Evolutionary conservation across 1,140 invertebrate genomes (phyloP), one percentile per base, ranked within the genome.

Genomic region (Pseudomyrmex cubaensis): DNA sequence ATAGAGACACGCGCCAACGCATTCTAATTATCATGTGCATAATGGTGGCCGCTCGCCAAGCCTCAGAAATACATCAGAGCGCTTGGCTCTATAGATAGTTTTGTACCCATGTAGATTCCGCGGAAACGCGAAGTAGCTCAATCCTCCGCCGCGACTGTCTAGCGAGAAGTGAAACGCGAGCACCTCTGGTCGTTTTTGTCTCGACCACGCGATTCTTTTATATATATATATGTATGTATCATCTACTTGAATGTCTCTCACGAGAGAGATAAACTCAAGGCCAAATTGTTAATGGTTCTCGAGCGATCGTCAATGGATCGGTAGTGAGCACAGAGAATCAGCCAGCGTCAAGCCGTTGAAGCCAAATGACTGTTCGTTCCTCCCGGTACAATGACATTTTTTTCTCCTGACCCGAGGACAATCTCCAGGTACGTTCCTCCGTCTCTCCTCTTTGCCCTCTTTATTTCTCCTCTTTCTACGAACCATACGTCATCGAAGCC

Each of bases 1-100:
- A 94, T 94, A 94, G 93, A 94, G 93, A 94, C 93, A 94, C 93
- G 93, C 92, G 93, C 93, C 92, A 94, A 94, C 93, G 92, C 92
- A 94, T 94, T 94, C 93, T 94, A 94, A 94, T 94, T 94, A 94
- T 94, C 93, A 94, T 94, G 92, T 93, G 93, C 91, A 94, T 94
- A 94, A 94, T 94, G 93, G 91, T 94, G 93, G 94, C 93, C 80
- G 73, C 72, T 91, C 87, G 93, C 93, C 93, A 94, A 94, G 92
- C 92, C 92, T 93, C 91, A 93, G 92, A 94, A 94, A 94, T 94
- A 94, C 91, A 93, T 92, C 92, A 90, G 90, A 90, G 87, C 67
- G 64, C 64, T 85, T 69, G 87, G 87, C 93, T 35, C 35, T 93
- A 92, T 93, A 93, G 92, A 94, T 94, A 93, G 91, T 85, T 92